phyloP scores from a whole-genome alignment of 2,888 invertebrate genomes.

The Apamea monoglypha region DNA sequence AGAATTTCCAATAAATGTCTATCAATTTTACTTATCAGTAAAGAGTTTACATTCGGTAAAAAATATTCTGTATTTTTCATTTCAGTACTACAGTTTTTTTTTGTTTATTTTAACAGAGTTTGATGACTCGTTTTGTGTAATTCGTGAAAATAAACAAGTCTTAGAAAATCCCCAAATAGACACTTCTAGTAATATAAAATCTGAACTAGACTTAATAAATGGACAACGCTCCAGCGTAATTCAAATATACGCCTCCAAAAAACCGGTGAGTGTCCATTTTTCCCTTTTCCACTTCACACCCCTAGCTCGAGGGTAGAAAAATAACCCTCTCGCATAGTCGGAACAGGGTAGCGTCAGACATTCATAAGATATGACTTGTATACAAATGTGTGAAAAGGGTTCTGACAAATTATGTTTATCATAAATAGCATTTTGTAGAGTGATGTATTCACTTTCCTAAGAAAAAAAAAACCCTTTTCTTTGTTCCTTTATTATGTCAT shows the following conservation, averaged over 20 bases:
- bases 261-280: slow-evolving; percentile 63
- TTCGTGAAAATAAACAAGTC: not conserved
- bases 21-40: not conserved
- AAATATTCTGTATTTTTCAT: too few relatives aligned
- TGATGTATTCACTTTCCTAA: slow-evolving; percentile 34
- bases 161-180: not conserved
- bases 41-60: too few relatives aligned
- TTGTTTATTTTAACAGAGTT: not conserved
- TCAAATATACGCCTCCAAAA: slow-evolving; percentile 56
- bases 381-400: slow-evolving; percentile 64
- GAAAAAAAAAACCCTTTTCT: slow-evolving; percentile 3
- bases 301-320: slow-evolving; percentile 55
- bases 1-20: slow-evolving; percentile 9
- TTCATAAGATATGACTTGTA: slow-evolving; percentile 64
- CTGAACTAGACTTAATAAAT: slow-evolving; percentile 14
- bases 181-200: not conserved
- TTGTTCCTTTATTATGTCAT: not conserved
- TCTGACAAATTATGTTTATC: slow-evolving; percentile 63
- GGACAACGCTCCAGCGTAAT: slow-evolving; percentile 11
- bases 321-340: slow-evolving; percentile 50
- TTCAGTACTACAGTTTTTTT: not conserved
- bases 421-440: slow-evolving; percentile 55
- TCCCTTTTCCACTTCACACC: slow-evolving; percentile 56
- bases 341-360: slow-evolving; percentile 35
- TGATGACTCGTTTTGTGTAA: not conserved